phyloP scores from a whole-genome alignment of 2,888 invertebrate genomes.

The Epirrhoe alternata region DNA sequence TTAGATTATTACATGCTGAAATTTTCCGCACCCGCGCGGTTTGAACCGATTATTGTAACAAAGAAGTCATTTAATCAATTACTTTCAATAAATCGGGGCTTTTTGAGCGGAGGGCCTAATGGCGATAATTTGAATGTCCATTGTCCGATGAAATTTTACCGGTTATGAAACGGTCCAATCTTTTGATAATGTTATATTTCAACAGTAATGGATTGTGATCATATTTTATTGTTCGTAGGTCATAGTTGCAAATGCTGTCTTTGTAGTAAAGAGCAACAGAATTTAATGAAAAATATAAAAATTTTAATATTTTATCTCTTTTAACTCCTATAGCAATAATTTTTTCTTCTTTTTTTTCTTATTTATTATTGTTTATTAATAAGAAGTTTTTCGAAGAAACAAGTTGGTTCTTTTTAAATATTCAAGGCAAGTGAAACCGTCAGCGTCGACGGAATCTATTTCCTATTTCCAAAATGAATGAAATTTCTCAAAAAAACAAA shows the following conservation, averaged over 20 bases:
- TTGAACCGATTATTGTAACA: conserved; percentile 47
- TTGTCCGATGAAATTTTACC: conserved; percentile 75
- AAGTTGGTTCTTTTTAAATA: not conserved
- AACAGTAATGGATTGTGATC: conserved; percentile 1
- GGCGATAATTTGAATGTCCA: conserved; percentile 71
- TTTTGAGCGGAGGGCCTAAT: conserved; percentile 69
- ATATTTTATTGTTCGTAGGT: not conserved
- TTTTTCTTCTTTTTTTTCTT: no score
- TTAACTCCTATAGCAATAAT: no score
- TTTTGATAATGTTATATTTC: conserved; percentile 12
- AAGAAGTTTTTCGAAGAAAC: no score
- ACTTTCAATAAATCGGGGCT: conserved; percentile 65
- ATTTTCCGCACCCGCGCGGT: conserved; percentile 13
- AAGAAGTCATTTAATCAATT: conserved; percentile 79
- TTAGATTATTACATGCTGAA: not conserved
- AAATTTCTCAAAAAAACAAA: not conserved
- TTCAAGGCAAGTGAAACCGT: not conserved
- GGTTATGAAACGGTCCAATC: conserved; percentile 43
- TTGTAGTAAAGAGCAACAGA: no score
- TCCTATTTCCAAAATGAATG: not conserved
- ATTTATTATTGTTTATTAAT: no score
- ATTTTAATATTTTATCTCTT: no score
- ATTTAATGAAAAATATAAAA: no score
- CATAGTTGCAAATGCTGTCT: not conserved
- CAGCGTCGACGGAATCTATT: not conserved